Percentiles rank a stretch among this genome's conserved stretches.
phyloP scores from a whole-genome alignment of 64 coral and sea anemone genomes.

The Actinia tenebrosa region DNA sequence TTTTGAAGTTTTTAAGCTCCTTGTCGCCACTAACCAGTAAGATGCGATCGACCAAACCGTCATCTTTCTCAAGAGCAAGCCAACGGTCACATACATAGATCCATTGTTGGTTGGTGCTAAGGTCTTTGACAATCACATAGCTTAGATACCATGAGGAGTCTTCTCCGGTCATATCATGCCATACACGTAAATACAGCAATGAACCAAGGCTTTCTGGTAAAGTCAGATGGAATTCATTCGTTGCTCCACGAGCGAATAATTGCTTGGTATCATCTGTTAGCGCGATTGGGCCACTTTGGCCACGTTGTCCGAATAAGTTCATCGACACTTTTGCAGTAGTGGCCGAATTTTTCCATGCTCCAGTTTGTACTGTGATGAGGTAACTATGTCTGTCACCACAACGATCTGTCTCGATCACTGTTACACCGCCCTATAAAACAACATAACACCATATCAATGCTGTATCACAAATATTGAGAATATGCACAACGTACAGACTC shows the following conservation, averaged over 20 bases:
- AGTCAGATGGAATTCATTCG: slow-evolving; percentile 38
- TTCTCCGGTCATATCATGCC: slow-evolving; percentile 64
- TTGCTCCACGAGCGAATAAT: slow-evolving; percentile 52
- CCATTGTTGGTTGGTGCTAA: slow-evolving; percentile 8
- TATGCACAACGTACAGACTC: too few species aligned
- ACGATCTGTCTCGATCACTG: neutral
- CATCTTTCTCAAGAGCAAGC: slow-evolving; percentile 59
- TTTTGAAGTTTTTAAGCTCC: slow-evolving; percentile 33
- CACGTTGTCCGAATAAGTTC: slow-evolving; percentile 10
- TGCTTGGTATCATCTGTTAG: slow-evolving; percentile 8
- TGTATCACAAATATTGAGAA: too few species aligned
- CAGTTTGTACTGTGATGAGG: slow-evolving; percentile 30
- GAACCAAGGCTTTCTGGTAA: slow-evolving; percentile 32
- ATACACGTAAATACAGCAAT: slow-evolving; percentile 24
- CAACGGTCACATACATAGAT: slow-evolving; percentile 48
- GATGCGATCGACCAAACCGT: slow-evolving; percentile 26
- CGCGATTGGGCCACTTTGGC: slow-evolving; percentile 3
- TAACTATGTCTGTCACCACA: neutral
- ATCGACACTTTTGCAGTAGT: slow-evolving; percentile 60
- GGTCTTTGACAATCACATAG: neutral
- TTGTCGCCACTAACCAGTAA: slow-evolving; percentile 14
- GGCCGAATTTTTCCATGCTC: slow-evolving; percentile 17
- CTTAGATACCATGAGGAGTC: slow-evolving; percentile 53
- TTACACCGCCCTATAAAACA: neutral
- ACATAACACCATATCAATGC: neutral